Evolutionary conservation across 1,140 invertebrate genomes (phyloP), one percentile per base, ranked within the genome.

Genomic region (Armadillidium nasatum): DNA sequence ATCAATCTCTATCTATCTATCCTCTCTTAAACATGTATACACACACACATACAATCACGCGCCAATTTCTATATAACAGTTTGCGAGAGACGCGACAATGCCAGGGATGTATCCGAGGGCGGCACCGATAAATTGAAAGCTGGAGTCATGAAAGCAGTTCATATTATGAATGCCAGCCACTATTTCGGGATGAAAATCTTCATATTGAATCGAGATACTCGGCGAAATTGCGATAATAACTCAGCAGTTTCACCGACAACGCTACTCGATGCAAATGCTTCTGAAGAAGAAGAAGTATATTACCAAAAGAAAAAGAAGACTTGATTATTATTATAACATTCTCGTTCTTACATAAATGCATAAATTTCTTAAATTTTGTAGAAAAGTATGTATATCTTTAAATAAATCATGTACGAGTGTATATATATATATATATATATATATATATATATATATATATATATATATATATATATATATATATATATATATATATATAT

Each of bases 161-260:
- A 4, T 13, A 60, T 60, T 60, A 60, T 60, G 50, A 60, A 60
- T 60, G 50, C 50, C 7, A 60, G 50, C 50, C 50, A 60, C 50
- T 60, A 60, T 60, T 4, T 60, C 7, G 1, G 2, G 19, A 15
- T 3, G 19, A 19, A 60, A 60, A n/a, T n/a, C 50, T 60, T 60
- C 50, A 60, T 60, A 60, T 60, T 60, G 50, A 19, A 60, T 60
- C 50, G 50, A 60, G 50, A 60, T 60, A 60, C 50, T 60, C 19
- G 50, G 50, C 50, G 19, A 60, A 60, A 60, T 60, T 60, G 50
- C 50, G 19, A 60, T 60, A 60, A 60, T 60, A 60, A 60, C 50
- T 60, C 50, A 60, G 50, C 50, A 19, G 50, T 7, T 15, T 60
- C 50, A 60, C 50, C 50, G 50, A 60, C 50, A 60, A 4, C 11